A percentile compares a stretch with the other conserved stretches of the same genome.
phyloP scores from a whole-genome alignment of 2,888 invertebrate species.

The Amaurobius ferox region DNA sequence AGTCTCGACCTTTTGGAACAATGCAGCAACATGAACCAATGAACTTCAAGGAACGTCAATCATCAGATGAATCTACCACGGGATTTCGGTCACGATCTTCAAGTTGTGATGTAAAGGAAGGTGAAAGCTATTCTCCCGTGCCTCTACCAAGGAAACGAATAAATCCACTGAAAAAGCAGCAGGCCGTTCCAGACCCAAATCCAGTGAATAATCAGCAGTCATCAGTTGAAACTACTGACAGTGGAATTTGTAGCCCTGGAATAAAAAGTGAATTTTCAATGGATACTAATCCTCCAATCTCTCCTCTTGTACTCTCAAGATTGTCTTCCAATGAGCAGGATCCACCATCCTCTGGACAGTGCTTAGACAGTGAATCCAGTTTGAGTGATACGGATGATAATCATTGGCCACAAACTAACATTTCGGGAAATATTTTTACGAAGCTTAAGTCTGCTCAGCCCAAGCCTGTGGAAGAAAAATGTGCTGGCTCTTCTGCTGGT shows the following conservation, averaged over 20 bases:
- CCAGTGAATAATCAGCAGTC: conserved; percentile 61
- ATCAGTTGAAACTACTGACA: conserved; percentile 63
- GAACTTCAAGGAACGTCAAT: conserved; percentile 37
- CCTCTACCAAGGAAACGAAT: conserved; percentile 55
- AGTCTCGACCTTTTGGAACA: conserved; percentile 46
- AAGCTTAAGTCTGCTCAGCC: conserved; percentile 78
- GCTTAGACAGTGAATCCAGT: conserved; percentile 44
- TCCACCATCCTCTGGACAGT: conserved; percentile 33
- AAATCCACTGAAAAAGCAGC: conserved; percentile 73
- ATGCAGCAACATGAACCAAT: conserved; percentile 7
- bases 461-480: conserved; percentile 24
- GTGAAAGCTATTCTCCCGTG: conserved; percentile 31
- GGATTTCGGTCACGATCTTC: conserved; percentile 70
- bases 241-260: conserved; percentile 61
- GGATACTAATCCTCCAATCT: conserved; percentile 44
- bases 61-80: conserved; percentile 48
- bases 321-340: conserved; percentile 60
- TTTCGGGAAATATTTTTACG: conserved; percentile 83
- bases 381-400: conserved; percentile 78
- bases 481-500: conserved; percentile 38
- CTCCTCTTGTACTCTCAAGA: conserved; percentile 32
- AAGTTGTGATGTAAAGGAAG: conserved; percentile 68
- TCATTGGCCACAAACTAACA: conserved; percentile 77
- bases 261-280: conserved; percentile 34
- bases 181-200: conserved; percentile 72